A percentile compares a stretch with the other conserved stretches of the same genome.
Conservation (phyloP, 2,113 vertebrate genomes). For the Nicator chloris region DNA sequence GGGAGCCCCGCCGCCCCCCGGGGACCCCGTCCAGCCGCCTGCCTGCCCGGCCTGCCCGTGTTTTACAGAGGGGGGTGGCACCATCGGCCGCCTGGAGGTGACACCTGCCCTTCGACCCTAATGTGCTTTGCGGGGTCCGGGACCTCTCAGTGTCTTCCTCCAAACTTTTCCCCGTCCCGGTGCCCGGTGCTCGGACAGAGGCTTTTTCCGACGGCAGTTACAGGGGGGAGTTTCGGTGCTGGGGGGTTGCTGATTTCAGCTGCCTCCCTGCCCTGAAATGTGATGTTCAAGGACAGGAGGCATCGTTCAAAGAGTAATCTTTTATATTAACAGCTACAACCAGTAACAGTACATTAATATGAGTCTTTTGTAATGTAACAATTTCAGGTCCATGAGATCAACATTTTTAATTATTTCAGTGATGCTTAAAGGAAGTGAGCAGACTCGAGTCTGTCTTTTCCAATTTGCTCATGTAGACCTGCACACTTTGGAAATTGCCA, state of each 20-base stretch:
- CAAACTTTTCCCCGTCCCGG: background rate
- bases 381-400: background rate
- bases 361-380: background rate
- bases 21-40: background rate
- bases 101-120: background rate
- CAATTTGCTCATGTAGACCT: background rate
- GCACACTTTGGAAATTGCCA: background rate
- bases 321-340: background rate
- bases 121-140: fast-evolving
- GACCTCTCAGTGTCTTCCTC: background rate
- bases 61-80: background rate
- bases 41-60: fast-evolving
- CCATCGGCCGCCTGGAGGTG: background rate
- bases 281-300: background rate
- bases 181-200: background rate
- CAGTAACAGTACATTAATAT: background rate
- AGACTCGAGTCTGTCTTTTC: background rate
- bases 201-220: background rate
- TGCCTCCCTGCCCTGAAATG: background rate
- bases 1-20: no score
- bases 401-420: background rate
- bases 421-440: background rate
- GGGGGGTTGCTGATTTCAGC: background rate
- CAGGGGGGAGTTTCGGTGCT: background rate
- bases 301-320: background rate